phyloP scores from a whole-genome alignment of 2,888 invertebrate genomes.

The Tromatobia lineatoria region DNA sequence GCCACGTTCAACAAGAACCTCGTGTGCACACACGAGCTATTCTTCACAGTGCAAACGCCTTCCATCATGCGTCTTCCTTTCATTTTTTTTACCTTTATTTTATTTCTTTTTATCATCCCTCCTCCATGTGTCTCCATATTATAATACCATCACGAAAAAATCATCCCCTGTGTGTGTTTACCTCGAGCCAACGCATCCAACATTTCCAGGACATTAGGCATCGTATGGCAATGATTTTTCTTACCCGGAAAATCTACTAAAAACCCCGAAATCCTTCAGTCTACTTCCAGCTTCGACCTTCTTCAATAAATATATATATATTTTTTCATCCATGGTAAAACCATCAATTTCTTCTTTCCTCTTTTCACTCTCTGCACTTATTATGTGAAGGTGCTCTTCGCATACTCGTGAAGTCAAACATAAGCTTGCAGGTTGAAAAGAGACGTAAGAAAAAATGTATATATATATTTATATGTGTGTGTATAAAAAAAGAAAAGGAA shows the following conservation, averaged over 20 bases:
- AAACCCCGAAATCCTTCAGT: slow-evolving; percentile 64
- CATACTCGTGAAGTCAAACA: slow-evolving; percentile 4
- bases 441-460: slow-evolving; percentile 22
- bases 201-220: slow-evolving; percentile 81
- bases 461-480: slow-evolving; percentile 33
- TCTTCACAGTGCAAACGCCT: slow-evolving; percentile 55
- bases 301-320: slow-evolving; percentile 23
- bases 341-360: slow-evolving; percentile 68
- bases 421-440: neutral
- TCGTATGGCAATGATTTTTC: slow-evolving; percentile 43
- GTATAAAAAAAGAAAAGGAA: slow-evolving; percentile 42
- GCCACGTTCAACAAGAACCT: slow-evolving; percentile 31
- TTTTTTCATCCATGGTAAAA: slow-evolving; percentile 48
- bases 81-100: neutral
- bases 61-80: slow-evolving; percentile 1
- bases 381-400: slow-evolving; percentile 45
- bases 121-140: slow-evolving; percentile 32
- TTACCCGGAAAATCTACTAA: slow-evolving; percentile 63
- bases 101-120: slow-evolving; percentile 11
- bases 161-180: slow-evolving; percentile 44
- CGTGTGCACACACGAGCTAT: slow-evolving; percentile 24
- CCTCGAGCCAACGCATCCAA: slow-evolving; percentile 75
- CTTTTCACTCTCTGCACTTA: slow-evolving; percentile 60
- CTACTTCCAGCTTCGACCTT: slow-evolving; percentile 34
- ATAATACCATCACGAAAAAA: slow-evolving; percentile 55